Evolutionary conservation across 2,888 invertebrate species (phyloP).

Genomic region (Byasa hedistus): DNA sequence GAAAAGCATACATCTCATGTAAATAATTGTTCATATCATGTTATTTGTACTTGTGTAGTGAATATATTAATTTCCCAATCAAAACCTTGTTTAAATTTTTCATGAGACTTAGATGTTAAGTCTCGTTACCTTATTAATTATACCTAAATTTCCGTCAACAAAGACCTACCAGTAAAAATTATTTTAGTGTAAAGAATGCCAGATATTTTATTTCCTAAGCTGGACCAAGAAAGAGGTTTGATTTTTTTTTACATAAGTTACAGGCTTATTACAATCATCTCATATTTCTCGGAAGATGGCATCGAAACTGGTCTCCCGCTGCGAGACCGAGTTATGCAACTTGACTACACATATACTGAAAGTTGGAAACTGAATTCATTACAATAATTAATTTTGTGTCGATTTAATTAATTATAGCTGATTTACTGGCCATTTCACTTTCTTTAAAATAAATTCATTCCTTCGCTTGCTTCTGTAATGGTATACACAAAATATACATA

Average conservation of each 20-base stretch:
- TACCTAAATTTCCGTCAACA: too few species aligned
- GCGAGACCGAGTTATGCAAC: conserved; percentile 3
- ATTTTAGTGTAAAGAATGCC: too few species aligned
- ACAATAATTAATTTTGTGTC: conserved; percentile 15
- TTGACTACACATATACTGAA: not conserved
- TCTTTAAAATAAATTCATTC: not conserved
- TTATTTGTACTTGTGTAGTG: conserved; percentile 65
- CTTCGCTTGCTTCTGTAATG: not conserved
- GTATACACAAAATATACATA: too few species aligned
- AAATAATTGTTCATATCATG: conserved; percentile 58
- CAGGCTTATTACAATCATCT: not conserved
- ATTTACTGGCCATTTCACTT: not conserved
- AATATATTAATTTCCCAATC: conserved; percentile 67
- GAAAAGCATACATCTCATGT: conserved; percentile 42
- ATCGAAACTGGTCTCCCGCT: conserved; percentile 11
- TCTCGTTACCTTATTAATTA: too few species aligned
- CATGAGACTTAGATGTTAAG: too few species aligned
- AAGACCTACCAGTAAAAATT: too few species aligned
- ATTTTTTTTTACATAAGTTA: not conserved
- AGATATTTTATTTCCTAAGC: not conserved
- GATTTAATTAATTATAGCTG: conserved; percentile 2
- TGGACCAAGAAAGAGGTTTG: not conserved
- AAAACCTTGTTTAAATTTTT: conserved; percentile 38
- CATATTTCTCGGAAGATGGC: conserved; percentile 10
- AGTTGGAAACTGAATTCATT: conserved; percentile 7